Percentiles rank a stretch among this genome's conserved stretches.
Conservation (phyloP, 1,140 invertebrate genomes). For the Sycophaga agraensis region DNA sequence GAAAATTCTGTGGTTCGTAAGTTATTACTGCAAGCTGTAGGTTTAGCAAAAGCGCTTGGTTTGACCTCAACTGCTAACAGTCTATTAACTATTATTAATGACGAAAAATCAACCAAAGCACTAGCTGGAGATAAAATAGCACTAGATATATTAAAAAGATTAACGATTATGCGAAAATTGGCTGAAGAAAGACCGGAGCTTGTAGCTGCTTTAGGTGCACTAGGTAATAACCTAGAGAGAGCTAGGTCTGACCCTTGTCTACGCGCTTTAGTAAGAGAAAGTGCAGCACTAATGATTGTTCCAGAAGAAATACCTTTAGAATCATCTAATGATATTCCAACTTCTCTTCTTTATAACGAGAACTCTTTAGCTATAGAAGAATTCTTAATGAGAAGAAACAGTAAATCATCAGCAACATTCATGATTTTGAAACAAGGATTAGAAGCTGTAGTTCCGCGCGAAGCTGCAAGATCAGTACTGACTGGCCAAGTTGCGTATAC, state of each 20-base stretch:
- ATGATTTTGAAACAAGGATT: conserved; percentile 75
- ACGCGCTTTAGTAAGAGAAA: conserved; percentile 69
- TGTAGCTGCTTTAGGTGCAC: conserved; percentile 61
- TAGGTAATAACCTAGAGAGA: conserved; percentile 64
- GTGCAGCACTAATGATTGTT: conserved; percentile 69
- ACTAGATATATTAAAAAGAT: conserved; percentile 68
- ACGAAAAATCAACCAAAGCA: conserved; percentile 62
- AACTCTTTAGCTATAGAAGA: conserved; percentile 76
- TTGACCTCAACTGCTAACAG: conserved; percentile 65
- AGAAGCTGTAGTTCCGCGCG: conserved; percentile 76
- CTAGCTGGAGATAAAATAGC: conserved; percentile 65
- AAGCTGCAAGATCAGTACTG: conserved; percentile 70
- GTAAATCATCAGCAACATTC: conserved; percentile 62
- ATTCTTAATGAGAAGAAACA: conserved; percentile 65
- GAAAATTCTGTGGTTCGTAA: conserved; percentile 56
- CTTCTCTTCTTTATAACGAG: conserved; percentile 64
- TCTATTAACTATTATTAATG: conserved; percentile 62
- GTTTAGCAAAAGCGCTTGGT: conserved; percentile 70
- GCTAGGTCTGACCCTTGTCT: conserved; percentile 68
- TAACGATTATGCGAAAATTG: conserved; percentile 72
- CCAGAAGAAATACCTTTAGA: conserved; percentile 64
- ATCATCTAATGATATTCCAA: conserved; percentile 69
- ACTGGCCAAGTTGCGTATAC: conserved; percentile 76
- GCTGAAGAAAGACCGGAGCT: conserved; percentile 68
- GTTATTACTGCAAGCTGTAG: conserved; percentile 68